These are phyloP conservation scores for Penaeus japonicus DNA, from an alignment of 1,140 invertebrate genomes.

Conservation along the genomic window DNA sequence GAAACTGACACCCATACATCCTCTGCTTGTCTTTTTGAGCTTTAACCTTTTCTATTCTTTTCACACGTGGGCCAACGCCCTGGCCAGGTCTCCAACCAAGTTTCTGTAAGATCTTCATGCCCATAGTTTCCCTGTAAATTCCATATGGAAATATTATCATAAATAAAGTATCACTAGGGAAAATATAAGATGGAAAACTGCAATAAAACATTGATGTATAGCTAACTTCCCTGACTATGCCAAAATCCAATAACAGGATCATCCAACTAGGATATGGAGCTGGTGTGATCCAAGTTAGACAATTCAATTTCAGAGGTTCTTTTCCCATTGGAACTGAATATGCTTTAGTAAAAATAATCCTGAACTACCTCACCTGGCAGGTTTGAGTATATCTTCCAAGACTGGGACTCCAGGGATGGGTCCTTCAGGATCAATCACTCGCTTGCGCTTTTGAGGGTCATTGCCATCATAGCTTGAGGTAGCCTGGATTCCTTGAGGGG, in stretches of 20 bases:
- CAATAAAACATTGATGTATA: not conserved
- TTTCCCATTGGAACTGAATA: not conserved
- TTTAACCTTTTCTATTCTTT: slow-evolving; percentile 69
- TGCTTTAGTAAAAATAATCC: not conserved
- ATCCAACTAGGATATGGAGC: not conserved
- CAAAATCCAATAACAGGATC: not conserved
- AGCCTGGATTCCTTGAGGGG: slow-evolving; percentile 82
- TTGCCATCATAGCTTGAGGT: slow-evolving; percentile 74
- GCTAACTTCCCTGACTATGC: not conserved
- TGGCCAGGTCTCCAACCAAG: slow-evolving; percentile 93
- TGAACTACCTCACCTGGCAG: slow-evolving; percentile 70
- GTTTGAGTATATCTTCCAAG: slow-evolving; percentile 79
- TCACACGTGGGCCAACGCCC: slow-evolving; percentile 82
- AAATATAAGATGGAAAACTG: not conserved
- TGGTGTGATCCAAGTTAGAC: not conserved
- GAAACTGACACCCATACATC: slow-evolving; percentile 41
- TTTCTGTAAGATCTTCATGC: slow-evolving; percentile 81
- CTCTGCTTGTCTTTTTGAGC: slow-evolving; percentile 58
- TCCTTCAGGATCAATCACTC: slow-evolving; percentile 65
- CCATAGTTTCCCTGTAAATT: slow-evolving; percentile 82
- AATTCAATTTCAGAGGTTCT: not conserved
- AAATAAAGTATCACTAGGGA: not conserved
- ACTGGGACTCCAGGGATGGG: slow-evolving; percentile 84
- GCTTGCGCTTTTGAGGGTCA: slow-evolving; percentile 57
- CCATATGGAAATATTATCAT: slow-evolving; percentile 22